Evolutionary conservation across 2,797 vertebrate genomes (phyloP).

Genomic region (Ctenopoma multispine): DNA sequence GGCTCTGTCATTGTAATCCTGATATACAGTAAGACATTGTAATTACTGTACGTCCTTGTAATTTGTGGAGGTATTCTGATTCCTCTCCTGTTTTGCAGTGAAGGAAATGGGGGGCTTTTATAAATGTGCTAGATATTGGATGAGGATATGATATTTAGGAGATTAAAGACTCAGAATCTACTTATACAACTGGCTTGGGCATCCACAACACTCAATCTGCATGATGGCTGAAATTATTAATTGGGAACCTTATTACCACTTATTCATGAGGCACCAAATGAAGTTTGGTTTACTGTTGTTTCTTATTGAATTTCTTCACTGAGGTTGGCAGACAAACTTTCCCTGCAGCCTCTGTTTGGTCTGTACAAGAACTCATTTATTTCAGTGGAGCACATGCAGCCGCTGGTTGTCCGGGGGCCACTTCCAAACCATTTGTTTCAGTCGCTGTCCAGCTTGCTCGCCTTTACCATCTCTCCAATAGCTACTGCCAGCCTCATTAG

Average conservation of each 20-base stretch:
- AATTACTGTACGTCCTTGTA: not conserved
- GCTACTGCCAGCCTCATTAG: slow-evolving; percentile 51
- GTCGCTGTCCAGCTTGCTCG: slow-evolving; percentile 26
- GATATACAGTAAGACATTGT: too few relatives aligned
- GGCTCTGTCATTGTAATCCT: too few relatives aligned
- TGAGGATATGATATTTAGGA: not conserved
- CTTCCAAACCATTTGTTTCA: slow-evolving; percentile 58
- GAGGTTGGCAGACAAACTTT: slow-evolving; percentile 40
- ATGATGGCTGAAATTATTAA: too few relatives aligned
- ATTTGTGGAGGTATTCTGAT: not conserved
- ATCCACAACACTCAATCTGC: not conserved
- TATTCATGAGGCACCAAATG: not conserved
- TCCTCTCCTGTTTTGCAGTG: not conserved
- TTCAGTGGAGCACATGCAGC: slow-evolving; percentile 47
- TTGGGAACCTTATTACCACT: not conserved
- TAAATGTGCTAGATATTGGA: not conserved
- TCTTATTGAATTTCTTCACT: slow-evolving; percentile 4
- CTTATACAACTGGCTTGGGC: not conserved
- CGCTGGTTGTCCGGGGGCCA: slow-evolving; percentile 18
- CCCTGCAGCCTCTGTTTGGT: slow-evolving; percentile 55
- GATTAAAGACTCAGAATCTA: not conserved
- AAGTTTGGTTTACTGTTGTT: not conserved
- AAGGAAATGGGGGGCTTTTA: not conserved
- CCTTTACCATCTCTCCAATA: slow-evolving; percentile 31
- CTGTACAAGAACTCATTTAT: slow-evolving; percentile 59